Evolutionary conservation across 1,140 invertebrate genomes (phyloP).

Genomic region (Drosophila sp.): DNA sequence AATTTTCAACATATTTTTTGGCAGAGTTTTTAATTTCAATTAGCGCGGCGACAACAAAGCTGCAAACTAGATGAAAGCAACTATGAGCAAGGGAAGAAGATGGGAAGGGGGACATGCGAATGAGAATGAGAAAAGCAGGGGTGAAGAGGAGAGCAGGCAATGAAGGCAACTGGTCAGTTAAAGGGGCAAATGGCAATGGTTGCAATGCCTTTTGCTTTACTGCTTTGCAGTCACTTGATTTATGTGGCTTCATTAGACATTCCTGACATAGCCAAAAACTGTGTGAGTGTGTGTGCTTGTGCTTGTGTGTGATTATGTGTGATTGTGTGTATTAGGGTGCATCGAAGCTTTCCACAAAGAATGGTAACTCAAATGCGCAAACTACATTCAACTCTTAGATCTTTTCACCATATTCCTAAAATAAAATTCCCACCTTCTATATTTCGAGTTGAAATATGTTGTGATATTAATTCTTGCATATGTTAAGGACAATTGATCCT

Average conservation of each 20-base stretch:
- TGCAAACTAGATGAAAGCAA: constrained; percentile 23
- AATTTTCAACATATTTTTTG: constrained; percentile 24
- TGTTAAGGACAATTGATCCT: no score
- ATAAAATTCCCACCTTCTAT: no score
- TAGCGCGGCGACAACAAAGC: constrained; percentile 50
- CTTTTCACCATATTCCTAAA: no score
- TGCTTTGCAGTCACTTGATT: constrained; percentile 68
- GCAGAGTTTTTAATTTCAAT: constrained; percentile 77
- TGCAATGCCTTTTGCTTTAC: constrained; percentile 35
- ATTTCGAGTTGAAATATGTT: no score
- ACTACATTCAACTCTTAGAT: no score
- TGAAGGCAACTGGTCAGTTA: constrained; percentile 1
- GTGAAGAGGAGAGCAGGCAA: background rate
- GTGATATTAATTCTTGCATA: no score
- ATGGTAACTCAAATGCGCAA: no score
- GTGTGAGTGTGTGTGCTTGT: constrained; percentile 3
- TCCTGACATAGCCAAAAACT: constrained; percentile 63
- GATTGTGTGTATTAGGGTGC: no score
- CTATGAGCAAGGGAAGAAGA: constrained; percentile 7
- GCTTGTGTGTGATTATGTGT: constrained; percentile 1
- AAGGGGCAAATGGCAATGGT: constrained; percentile 7
- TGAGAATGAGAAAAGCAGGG: background rate
- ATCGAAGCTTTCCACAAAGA: no score
- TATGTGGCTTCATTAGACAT: constrained; percentile 84
- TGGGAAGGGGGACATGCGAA: background rate